Conservation (phyloP, 92 coral and sea anemone genomes). For the Phenganax marumi region DNA sequence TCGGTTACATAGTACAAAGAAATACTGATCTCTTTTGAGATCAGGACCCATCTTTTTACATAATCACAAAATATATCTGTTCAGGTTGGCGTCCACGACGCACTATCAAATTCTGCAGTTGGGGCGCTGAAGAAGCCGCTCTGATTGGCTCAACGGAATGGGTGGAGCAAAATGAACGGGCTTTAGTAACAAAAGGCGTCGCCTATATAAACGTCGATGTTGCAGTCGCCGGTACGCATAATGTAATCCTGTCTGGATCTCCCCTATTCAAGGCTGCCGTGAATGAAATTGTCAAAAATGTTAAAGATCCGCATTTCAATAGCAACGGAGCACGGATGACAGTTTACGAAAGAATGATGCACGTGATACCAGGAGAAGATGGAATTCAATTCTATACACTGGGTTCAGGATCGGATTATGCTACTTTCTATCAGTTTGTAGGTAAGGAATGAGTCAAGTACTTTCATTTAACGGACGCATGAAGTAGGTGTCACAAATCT, state of each 20-base stretch:
- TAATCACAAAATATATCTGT: constrained; percentile 60
- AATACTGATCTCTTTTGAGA: constrained; percentile 54
- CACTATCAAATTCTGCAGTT: constrained; percentile 78
- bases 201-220: constrained; percentile 77
- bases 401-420: constrained; percentile 61
- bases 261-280: constrained; percentile 58
- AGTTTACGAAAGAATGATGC: constrained; percentile 66
- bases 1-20: too few species aligned
- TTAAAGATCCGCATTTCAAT: constrained; percentile 50
- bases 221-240: constrained; percentile 49
- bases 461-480: background rate
- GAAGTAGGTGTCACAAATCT: background rate
- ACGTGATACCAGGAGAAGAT: constrained; percentile 26
- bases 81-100: constrained; percentile 82
- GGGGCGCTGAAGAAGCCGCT: constrained; percentile 83
- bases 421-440: constrained; percentile 52
- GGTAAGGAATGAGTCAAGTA: background rate
- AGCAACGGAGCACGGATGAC: constrained; percentile 24
- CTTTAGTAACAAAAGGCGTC: constrained; percentile 32
- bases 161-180: constrained; percentile 63
- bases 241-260: constrained; percentile 44
- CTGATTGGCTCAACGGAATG: constrained; percentile 80
- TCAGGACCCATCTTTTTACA: constrained; percentile 65
- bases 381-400: constrained; percentile 12
- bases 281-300: constrained; percentile 67